These are phyloP conservation scores for Microctenopoma lineatum DNA, from an alignment of 2,797 vertebrate species.

Conservation along the genomic window DNA sequence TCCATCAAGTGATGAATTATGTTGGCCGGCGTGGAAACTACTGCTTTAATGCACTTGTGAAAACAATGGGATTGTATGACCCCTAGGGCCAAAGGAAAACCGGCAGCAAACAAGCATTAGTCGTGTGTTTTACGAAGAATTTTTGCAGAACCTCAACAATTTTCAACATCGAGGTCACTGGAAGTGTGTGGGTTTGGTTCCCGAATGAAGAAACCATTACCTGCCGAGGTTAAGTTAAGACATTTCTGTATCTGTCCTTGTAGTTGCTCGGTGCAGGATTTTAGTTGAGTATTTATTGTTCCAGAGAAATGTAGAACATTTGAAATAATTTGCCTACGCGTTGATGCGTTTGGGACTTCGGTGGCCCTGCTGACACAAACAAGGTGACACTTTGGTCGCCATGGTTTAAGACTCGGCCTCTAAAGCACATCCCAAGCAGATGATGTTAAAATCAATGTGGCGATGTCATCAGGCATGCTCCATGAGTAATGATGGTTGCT, in stretches of 20 bases:
- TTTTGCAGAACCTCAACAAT: neutral
- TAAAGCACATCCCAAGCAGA: slow-evolving; percentile 65
- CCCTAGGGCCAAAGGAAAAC: slow-evolving; percentile 36
- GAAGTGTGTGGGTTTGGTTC: too few relatives aligned
- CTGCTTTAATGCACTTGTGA: slow-evolving; percentile 63
- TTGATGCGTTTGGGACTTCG: slow-evolving; percentile 3
- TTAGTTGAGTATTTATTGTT: too few relatives aligned
- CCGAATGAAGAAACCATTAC: too few relatives aligned
- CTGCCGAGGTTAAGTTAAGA: too few relatives aligned
- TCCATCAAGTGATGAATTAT: slow-evolving; percentile 74
- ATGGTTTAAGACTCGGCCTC: slow-evolving; percentile 60
- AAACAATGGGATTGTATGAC: slow-evolving; percentile 65
- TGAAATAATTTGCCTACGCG: too few relatives aligned
- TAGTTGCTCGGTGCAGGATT: too few relatives aligned
- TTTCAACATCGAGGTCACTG: neutral
- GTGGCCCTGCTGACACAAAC: slow-evolving; percentile 69
- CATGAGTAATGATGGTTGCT: slow-evolving; percentile 62
- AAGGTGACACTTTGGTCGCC: slow-evolving; percentile 69
- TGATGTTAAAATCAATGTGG: slow-evolving; percentile 82
- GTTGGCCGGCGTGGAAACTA: slow-evolving; percentile 41
- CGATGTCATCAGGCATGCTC: slow-evolving; percentile 69
- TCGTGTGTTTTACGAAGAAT: neutral
- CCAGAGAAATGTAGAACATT: too few relatives aligned
- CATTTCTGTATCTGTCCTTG: too few relatives aligned
- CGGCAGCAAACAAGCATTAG: slow-evolving; percentile 20